Evolutionary conservation across 2,797 vertebrate species (phyloP).

Genomic region (Calcarius lapponicus): DNA sequence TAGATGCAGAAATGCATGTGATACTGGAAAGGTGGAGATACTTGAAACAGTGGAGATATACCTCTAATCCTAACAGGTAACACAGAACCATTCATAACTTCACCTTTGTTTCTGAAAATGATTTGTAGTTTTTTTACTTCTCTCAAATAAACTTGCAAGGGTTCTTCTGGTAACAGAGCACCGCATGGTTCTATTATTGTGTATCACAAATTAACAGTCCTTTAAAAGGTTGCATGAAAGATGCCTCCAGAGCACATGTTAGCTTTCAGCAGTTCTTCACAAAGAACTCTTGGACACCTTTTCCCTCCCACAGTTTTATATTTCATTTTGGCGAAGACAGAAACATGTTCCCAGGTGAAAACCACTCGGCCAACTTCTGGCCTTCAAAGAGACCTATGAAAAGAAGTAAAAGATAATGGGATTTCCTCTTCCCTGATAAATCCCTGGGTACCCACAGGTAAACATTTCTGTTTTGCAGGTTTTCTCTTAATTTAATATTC

Average conservation of each 20-base stretch:
- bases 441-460: background rate
- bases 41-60: background rate
- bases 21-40: background rate
- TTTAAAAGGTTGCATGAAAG: background rate
- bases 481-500: background rate
- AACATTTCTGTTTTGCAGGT: background rate
- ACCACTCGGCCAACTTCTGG: background rate
- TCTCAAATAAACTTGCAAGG: background rate
- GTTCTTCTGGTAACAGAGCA: background rate
- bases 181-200: background rate
- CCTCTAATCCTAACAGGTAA: background rate
- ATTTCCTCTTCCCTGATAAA: background rate
- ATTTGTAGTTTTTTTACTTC: background rate
- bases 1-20: background rate
- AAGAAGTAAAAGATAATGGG: background rate
- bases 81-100: background rate
- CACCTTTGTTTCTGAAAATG: background rate
- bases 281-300: background rate
- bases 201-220: background rate
- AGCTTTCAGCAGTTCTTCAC: background rate
- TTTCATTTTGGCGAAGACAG: background rate
- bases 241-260: background rate
- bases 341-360: background rate
- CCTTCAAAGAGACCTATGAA: background rate
- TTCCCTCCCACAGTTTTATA: background rate